These are phyloP conservation scores for Sternarchorhynchus goeldii DNA, from an alignment of 2,797 vertebrate genomes.

Conservation along the genomic window DNA sequence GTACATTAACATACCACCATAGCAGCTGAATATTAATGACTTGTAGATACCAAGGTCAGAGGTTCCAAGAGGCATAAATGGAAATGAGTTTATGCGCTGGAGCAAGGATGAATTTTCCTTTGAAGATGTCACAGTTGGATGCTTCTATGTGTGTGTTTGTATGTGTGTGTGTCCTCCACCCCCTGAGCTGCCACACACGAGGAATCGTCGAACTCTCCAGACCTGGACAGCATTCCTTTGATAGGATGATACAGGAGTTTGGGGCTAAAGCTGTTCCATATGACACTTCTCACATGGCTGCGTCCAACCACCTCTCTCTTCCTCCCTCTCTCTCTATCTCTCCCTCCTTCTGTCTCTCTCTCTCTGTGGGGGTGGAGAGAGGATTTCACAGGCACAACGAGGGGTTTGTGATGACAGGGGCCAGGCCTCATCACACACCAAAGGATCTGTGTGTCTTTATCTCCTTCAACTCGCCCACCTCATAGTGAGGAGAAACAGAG, in stretches of 20 bases:
- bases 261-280: constrained; percentile 92
- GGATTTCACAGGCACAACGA: constrained; percentile 69
- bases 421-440: constrained; percentile 67
- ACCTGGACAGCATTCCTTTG: constrained; percentile 76
- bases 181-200: constrained; percentile 76
- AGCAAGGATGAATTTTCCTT: constrained; percentile 3
- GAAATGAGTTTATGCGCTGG: neutral
- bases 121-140: constrained; percentile 7
- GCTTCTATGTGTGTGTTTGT: neutral
- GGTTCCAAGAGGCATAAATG: neutral
- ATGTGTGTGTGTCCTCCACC: constrained; percentile 46
- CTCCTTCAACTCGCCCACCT: constrained; percentile 45
- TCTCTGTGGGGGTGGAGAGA: constrained; percentile 46
- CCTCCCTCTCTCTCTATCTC: constrained; percentile 47
- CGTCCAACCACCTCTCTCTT: constrained; percentile 68
- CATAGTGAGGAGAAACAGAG: constrained; percentile 2
- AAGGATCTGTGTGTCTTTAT: constrained; percentile 63
- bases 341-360: constrained; percentile 42
- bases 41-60: constrained; percentile 2
- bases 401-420: constrained; percentile 70
- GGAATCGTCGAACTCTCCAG: constrained; percentile 70
- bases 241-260: constrained; percentile 73
- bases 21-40: neutral
- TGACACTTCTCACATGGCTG: constrained; percentile 90
- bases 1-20: neutral